These are phyloP conservation scores for Alcedo quadribrachys DNA, from an alignment of 2,797 vertebrate genomes.

Conservation along the genomic window DNA sequence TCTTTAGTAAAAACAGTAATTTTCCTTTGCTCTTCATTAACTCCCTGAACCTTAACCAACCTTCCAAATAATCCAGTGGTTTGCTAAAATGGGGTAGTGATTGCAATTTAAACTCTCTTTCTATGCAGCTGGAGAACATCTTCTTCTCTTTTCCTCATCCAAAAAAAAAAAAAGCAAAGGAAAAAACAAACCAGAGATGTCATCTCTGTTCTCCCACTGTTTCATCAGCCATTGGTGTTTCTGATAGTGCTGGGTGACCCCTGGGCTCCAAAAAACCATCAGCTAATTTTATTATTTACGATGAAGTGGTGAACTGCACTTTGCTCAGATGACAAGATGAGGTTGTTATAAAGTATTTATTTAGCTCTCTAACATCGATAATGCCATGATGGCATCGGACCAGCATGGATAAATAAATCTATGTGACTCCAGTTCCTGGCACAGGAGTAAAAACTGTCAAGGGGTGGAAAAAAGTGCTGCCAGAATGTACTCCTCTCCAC, in stretches of 20 bases:
- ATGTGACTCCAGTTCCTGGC: background rate
- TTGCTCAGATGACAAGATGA: background rate
- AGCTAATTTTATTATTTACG: background rate
- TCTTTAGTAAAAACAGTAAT: constrained; percentile 13
- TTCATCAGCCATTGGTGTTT: background rate
- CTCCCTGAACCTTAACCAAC: background rate
- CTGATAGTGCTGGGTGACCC: background rate
- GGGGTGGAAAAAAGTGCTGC: background rate
- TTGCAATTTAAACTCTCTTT: background rate
- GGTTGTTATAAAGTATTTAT: background rate
- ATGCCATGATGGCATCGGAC: background rate
- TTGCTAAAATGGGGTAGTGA: background rate
- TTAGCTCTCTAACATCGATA: background rate
- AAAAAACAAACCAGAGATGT: background rate
- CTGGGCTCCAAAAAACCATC: background rate
- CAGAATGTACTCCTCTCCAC: background rate
- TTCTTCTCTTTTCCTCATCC: background rate
- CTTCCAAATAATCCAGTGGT: background rate
- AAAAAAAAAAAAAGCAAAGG: background rate
- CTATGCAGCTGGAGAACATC: constrained; percentile 15
- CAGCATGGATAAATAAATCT: background rate
- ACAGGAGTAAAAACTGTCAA: background rate
- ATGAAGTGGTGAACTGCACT: background rate
- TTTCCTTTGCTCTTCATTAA: constrained; percentile 35
- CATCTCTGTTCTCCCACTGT: background rate